Base-by-base conservation (phyloP, 2,888 invertebrate genomes). In the Polyommatus icarus region DNA sequence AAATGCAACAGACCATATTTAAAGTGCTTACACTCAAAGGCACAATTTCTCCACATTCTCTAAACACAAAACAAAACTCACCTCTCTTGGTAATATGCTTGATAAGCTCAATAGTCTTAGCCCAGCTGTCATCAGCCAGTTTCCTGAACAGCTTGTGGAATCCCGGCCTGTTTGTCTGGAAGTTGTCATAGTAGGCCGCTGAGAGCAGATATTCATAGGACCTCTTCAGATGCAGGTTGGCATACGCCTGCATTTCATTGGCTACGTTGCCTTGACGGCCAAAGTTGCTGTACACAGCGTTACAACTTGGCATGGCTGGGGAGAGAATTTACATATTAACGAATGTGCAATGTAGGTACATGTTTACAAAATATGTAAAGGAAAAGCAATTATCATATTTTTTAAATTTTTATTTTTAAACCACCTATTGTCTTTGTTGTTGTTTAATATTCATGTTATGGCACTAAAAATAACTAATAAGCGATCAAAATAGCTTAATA, bases 11-110 rank as follows among this genome's bases (percentile, higher is more conserved):
- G 7, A 8, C 40, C 40, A 1, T 40, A 40, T 40, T n/a, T n/a
- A n/a, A 8, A 40, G 8, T 1, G 40, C 40, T 40, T 40, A 40
- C 40, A 40, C 40, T 40, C 10, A 40, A 46, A 46, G 10, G 12
- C 46, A 10, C 10, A 46, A 54, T 4, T 5, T 5, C 54, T 54
- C 5, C 0, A 1, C 15, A 18, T 4, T 18, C 0, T 54, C 54
- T 54, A 18, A 18, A 54, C 4, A 15, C 50, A 15, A 15, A 18
- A 50, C 4, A 50, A 50, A 18, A 54, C 54, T 54, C 94, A 87
- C 98, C 98, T 84, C 98, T 96, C 88, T 95, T 95, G 0, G 96
- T 95, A 61, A 97, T 95, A 87, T 96, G 97, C 86, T 98, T 96
- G 83, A 97, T 97, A n/a, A 97, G 84, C 12, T 96, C 95, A 83